phyloP scores from a whole-genome alignment of 1,140 invertebrate species.

The Cephus cinctus region DNA sequence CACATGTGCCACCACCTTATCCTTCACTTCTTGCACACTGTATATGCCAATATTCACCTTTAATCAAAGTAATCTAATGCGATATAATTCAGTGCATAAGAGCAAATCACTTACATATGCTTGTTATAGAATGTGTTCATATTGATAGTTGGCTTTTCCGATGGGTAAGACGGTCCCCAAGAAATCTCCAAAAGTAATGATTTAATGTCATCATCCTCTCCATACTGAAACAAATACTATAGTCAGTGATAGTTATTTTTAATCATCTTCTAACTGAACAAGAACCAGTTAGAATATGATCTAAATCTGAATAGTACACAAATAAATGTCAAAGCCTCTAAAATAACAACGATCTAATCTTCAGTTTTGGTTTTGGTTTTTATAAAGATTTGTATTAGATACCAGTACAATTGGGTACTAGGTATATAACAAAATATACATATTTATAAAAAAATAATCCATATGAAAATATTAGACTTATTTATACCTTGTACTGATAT shows the following conservation, averaged over 20 bases:
- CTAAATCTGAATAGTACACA: too few species aligned
- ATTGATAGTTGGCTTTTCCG: conserved; percentile 77
- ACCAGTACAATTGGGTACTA: too few species aligned
- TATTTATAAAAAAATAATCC: too few species aligned
- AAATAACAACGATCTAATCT: too few species aligned
- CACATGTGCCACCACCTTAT: conserved; percentile 65
- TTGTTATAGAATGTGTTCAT: conserved; percentile 94
- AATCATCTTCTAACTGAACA: too few species aligned
- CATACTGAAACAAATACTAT: conserved; percentile 81
- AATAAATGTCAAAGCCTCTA: too few species aligned
- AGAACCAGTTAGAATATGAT: too few species aligned
- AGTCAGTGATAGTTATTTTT: too few species aligned
- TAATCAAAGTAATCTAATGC: conserved; percentile 25
- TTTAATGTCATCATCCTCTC: conserved; percentile 74
- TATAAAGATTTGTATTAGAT: too few species aligned
- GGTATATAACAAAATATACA: too few species aligned
- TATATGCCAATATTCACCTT: conserved; percentile 35
- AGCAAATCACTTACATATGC: conserved; percentile 73
- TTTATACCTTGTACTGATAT: conserved; percentile 91
- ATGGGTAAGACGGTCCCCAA: conserved; percentile 85
- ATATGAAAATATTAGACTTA: neutral
- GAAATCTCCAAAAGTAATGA: conserved; percentile 85
- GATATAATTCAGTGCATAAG: conserved; percentile 16
- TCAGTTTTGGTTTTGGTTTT: too few species aligned
- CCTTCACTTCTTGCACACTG: conserved; percentile 72